Percentiles rank a stretch among this genome's conserved stretches.
Conservation (phyloP, 2,888 invertebrate species). For the Furcula furcula region DNA sequence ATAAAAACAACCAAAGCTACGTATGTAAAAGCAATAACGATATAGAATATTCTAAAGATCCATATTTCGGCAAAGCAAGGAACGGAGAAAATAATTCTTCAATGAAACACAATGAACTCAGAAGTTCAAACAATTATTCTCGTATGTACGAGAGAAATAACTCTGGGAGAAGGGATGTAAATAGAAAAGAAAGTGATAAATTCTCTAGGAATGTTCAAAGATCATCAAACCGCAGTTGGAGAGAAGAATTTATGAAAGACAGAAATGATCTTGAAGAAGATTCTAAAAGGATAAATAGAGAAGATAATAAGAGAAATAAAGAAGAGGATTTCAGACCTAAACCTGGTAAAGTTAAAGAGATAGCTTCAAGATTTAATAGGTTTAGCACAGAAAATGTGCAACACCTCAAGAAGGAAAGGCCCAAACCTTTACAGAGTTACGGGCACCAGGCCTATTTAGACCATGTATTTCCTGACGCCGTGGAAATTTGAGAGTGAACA, state of each 20-base stretch:
- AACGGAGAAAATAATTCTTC: slow-evolving; percentile 29
- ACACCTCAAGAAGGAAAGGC: slow-evolving; percentile 65
- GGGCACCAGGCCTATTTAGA: slow-evolving; percentile 83
- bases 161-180: slow-evolving; percentile 40
- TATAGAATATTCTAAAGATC: slow-evolving; percentile 67
- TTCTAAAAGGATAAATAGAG: slow-evolving; percentile 9
- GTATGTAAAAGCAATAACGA: slow-evolving; percentile 64
- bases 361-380: slow-evolving; percentile 69
- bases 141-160: slow-evolving; percentile 61
- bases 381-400: slow-evolving; percentile 49
- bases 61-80: slow-evolving; percentile 54
- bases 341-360: slow-evolving; percentile 71
- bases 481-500: slow-evolving; percentile 60
- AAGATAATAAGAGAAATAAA: slow-evolving; percentile 7
- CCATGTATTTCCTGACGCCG: slow-evolving; percentile 82
- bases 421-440: slow-evolving; percentile 81
- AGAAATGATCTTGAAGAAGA: slow-evolving; percentile 35
- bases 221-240: slow-evolving; percentile 47
- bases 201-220: slow-evolving; percentile 37
- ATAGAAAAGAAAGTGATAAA: slow-evolving; percentile 30
- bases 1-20: slow-evolving; percentile 42
- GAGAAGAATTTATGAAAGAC: slow-evolving; percentile 39
- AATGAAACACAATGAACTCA: slow-evolving; percentile 46
- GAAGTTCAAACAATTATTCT: slow-evolving; percentile 44
- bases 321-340: slow-evolving; percentile 52